Conservation (phyloP, 2,113 vertebrate species). For the Bothrops jararaca region DNA sequence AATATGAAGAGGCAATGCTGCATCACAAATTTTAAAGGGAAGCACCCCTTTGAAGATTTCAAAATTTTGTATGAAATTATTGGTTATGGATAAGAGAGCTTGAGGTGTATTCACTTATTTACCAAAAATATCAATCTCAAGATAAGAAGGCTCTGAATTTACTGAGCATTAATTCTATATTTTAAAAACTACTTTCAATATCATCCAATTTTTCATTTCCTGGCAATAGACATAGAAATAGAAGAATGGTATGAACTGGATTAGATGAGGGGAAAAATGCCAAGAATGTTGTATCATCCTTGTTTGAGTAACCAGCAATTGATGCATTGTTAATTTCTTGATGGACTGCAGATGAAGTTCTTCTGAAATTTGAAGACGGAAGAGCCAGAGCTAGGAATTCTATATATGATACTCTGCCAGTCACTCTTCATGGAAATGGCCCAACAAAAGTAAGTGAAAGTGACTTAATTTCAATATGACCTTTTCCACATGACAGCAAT, state of each 20-base stretch:
- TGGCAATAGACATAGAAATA: neutral
- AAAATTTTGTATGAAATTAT: neutral
- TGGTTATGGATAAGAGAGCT: neutral
- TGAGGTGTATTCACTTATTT: neutral
- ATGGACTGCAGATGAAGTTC: conserved; percentile 83
- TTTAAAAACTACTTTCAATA: neutral
- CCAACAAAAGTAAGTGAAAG: conserved; percentile 88
- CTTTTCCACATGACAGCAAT: neutral
- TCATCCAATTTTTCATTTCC: neutral
- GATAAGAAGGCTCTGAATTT: neutral
- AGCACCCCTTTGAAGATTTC: neutral
- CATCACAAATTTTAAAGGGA: neutral
- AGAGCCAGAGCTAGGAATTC: conserved; percentile 88
- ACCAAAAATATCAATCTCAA: neutral
- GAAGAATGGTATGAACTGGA: neutral
- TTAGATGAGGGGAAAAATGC: neutral
- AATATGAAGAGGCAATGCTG: neutral
- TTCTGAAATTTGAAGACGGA: conserved; percentile 90
- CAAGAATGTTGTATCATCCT: conserved; percentile 2
- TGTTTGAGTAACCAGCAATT: neutral
- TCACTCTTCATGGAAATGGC: conserved; percentile 88
- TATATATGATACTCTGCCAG: conserved; percentile 85
- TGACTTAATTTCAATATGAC: neutral
- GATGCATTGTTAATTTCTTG: neutral
- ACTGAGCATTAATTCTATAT: neutral